A percentile compares a stretch with the other conserved stretches of the same genome.
These are phyloP conservation scores for Caradrina kadenii DNA, from an alignment of 2,888 invertebrate genomes.

Conservation along the genomic window DNA sequence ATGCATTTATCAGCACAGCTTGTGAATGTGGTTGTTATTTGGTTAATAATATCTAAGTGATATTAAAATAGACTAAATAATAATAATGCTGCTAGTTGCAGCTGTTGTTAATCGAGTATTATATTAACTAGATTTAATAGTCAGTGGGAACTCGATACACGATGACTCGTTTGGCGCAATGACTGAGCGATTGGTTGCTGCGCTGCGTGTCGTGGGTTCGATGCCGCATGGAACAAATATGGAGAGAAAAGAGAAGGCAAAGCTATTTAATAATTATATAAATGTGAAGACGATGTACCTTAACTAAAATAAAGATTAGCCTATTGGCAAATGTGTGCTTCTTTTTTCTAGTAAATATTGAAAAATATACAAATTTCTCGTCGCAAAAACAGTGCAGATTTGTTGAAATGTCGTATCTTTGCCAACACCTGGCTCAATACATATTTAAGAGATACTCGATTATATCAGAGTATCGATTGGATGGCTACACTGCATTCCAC, in stretches of 20 bases:
- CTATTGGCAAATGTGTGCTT: no score
- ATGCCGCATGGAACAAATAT: no score
- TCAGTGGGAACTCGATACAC: no score
- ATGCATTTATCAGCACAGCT: slow-evolving; percentile 14
- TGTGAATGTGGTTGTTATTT: slow-evolving; percentile 28
- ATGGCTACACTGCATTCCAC: slow-evolving; percentile 49
- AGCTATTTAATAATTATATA: no score
- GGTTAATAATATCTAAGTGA: slow-evolving; percentile 36
- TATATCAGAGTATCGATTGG: slow-evolving; percentile 51
- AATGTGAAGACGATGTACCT: no score
- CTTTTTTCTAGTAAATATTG: no score
- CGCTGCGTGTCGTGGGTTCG: no score
- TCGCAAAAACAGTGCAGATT: slow-evolving; percentile 16
- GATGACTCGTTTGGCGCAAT: no score
- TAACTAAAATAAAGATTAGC: no score
- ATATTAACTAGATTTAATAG: not conserved
- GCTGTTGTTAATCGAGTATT: slow-evolving; percentile 9
- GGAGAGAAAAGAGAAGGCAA: no score
- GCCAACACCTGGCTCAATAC: slow-evolving; percentile 55
- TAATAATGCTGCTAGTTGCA: slow-evolving; percentile 16
- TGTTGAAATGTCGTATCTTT: slow-evolving; percentile 29
- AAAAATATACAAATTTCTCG: not conserved
- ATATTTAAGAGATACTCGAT: slow-evolving; percentile 58
- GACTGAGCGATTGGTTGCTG: no score
- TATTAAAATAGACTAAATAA: slow-evolving; percentile 28